Conservation (phyloP, 92 coral and sea anemone genomes). For the Scolanthus callimorphus region DNA sequence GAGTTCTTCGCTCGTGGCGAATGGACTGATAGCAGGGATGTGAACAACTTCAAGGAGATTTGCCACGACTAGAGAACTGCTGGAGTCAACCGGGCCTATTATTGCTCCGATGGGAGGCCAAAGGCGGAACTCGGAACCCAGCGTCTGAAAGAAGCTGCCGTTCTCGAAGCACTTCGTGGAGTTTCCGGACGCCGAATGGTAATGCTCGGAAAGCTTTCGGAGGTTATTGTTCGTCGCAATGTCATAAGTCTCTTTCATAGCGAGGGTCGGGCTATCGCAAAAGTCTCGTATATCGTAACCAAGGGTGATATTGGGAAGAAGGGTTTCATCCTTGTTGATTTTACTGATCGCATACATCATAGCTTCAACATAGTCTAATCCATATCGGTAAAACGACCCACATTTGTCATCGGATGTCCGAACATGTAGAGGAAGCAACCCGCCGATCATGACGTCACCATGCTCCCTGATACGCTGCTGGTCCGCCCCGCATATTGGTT, state of each 20-base stretch:
- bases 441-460: slow-evolving; percentile 51
- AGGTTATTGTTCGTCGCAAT: slow-evolving; percentile 6
- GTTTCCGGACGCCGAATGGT: not conserved
- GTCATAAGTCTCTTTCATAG: slow-evolving; percentile 33
- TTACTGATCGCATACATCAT: slow-evolving; percentile 46
- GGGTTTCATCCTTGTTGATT: slow-evolving; percentile 32
- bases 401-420: slow-evolving; percentile 26
- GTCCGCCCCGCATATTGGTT: not conserved
- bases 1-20: slow-evolving; percentile 40
- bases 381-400: slow-evolving; percentile 35
- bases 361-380: slow-evolving; percentile 50
- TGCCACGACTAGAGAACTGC: slow-evolving; percentile 23
- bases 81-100: slow-evolving; percentile 31
- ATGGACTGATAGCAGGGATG: slow-evolving; percentile 25
- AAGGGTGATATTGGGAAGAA: slow-evolving; percentile 40
- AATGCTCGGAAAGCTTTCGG: slow-evolving; percentile 5
- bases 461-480: not conserved
- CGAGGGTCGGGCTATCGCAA: slow-evolving; percentile 49
- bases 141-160: not conserved
- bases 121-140: no score
- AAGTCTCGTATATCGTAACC: slow-evolving; percentile 58
- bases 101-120: slow-evolving; percentile 2
- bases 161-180: not conserved
- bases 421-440: slow-evolving; percentile 31
- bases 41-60: slow-evolving; percentile 14